Evolutionary conservation across 2,113 vertebrate genomes (phyloP).

Genomic region (Nibea coibor): DNA sequence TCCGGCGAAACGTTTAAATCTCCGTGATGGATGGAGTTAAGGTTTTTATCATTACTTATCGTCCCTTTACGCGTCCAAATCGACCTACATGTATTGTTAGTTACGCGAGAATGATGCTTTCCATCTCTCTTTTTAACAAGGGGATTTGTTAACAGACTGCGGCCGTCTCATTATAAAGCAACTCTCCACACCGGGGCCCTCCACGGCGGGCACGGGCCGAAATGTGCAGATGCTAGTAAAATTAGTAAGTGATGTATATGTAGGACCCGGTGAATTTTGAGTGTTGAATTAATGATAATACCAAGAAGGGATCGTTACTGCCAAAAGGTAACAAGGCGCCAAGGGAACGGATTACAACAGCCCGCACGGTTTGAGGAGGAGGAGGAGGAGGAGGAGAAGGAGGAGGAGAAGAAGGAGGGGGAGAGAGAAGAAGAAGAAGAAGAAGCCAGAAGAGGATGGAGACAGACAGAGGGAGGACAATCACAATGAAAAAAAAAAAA

Average conservation of each 20-base stretch:
- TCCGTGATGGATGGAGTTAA: constrained; percentile 63
- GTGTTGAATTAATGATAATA: constrained; percentile 92
- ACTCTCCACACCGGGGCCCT: constrained; percentile 78
- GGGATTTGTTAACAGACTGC: constrained; percentile 80
- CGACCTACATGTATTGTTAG: constrained; percentile 68
- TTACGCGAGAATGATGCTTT: constrained; percentile 72
- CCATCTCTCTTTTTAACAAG: constrained; percentile 81
- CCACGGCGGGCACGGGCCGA: constrained; percentile 76
- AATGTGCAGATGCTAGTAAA: constrained; percentile 87
- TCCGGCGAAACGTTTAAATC: constrained; percentile 58
- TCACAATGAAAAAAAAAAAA: constrained; percentile 66
- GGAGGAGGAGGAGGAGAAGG: constrained; percentile 19
- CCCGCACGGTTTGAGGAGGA: constrained; percentile 54
- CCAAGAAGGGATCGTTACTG: constrained; percentile 81
- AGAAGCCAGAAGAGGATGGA: constrained; percentile 67
- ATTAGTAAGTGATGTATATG: constrained; percentile 94
- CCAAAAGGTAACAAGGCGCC: constrained; percentile 96
- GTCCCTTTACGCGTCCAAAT: constrained; percentile 62
- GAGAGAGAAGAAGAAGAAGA: background rate
- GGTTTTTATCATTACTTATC: constrained; percentile 66
- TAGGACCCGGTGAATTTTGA: constrained; percentile 86
- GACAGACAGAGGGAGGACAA: constrained; percentile 73
- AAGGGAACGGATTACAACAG: constrained; percentile 94
- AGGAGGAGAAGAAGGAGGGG: background rate
- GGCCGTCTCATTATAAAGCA: constrained; percentile 85